Conservation (phyloP, 2,888 invertebrate species). For the Leptarthrus brevirostris region DNA sequence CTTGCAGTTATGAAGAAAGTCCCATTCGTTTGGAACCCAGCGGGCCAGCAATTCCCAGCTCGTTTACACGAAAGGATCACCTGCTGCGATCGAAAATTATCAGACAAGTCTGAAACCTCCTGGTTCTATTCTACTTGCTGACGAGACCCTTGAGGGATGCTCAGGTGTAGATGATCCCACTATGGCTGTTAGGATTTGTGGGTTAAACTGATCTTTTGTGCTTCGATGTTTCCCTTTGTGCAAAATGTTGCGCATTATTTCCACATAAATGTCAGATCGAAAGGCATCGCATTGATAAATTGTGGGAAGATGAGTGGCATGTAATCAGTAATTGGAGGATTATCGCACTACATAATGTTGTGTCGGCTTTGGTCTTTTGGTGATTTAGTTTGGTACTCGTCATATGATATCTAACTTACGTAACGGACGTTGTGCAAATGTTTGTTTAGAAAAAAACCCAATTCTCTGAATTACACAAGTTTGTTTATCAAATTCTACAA, state of each 20-base stretch:
- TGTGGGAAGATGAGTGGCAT: slow-evolving; percentile 17
- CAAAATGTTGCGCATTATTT: slow-evolving; percentile 19
- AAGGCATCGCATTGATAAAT: slow-evolving; percentile 9
- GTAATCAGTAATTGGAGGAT: slow-evolving; percentile 30
- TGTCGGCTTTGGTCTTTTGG: no score
- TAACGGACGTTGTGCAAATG: not conserved
- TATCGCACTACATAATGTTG: not conserved
- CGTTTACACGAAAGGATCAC: slow-evolving; percentile 39
- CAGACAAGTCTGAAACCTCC: slow-evolving; percentile 8
- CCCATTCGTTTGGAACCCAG: slow-evolving; percentile 15
- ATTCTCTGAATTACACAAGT: not conserved
- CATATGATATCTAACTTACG: no score
- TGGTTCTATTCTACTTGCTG: not conserved
- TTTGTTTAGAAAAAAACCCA: not conserved
- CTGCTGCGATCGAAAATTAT: slow-evolving; percentile 41
- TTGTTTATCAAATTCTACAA: not conserved
- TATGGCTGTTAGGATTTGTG: slow-evolving; percentile 9
- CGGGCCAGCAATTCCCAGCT: slow-evolving; percentile 32
- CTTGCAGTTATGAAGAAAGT: slow-evolving; percentile 39
- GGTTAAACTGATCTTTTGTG: slow-evolving; percentile 8
- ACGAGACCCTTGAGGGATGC: not conserved
- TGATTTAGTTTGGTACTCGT: no score
- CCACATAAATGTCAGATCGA: slow-evolving; percentile 17
- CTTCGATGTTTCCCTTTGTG: slow-evolving; percentile 17
- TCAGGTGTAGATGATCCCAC: slow-evolving; percentile 15